Evolutionary conservation across 2,888 invertebrate genomes (phyloP).

Genomic region (Ypsolopha sequella): DNA sequence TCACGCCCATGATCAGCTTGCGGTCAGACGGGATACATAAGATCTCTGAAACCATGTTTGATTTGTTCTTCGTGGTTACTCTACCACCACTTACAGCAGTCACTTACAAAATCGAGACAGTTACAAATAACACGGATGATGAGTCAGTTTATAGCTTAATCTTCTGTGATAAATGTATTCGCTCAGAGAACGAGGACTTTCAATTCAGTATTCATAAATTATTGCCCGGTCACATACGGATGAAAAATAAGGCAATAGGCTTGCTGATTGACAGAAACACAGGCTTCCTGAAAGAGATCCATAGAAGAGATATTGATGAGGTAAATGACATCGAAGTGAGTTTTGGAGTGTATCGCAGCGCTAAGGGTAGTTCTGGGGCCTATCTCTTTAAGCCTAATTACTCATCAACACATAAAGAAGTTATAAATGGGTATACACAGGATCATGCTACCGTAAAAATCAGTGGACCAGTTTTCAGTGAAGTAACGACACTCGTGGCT

Average conservation of each 20-base stretch:
- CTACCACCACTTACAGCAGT: conserved; percentile 82
- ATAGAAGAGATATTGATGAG: conserved; percentile 79
- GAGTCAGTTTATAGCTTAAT: conserved; percentile 43
- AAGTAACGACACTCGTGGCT: conserved; percentile 78
- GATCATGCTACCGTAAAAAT: conserved; percentile 63
- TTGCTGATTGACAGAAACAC: conserved; percentile 85
- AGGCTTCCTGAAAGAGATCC: conserved; percentile 85
- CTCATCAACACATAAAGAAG: conserved; percentile 84
- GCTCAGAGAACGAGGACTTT: too few species aligned
- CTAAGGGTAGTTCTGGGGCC: conserved; percentile 94
- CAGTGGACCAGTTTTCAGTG: conserved; percentile 85
- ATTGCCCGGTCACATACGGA: conserved; percentile 84
- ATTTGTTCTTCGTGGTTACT: conserved; percentile 82
- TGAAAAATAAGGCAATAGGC: conserved; percentile 85
- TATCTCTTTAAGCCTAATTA: conserved; percentile 96
- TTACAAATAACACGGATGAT: conserved; percentile 22
- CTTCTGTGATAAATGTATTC: conserved; percentile 48
- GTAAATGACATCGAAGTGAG: conserved; percentile 83
- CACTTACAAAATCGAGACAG: conserved; percentile 71
- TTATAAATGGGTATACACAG: conserved; percentile 76
- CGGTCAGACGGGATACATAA: conserved; percentile 37
- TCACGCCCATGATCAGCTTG: conserved; percentile 75
- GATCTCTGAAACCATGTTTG: conserved; percentile 72
- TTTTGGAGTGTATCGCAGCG: conserved; percentile 91
- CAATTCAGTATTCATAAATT: conserved; percentile 71